phyloP scores from a whole-genome alignment of 2,797 vertebrate species.

The Diplodus puntazzo region DNA sequence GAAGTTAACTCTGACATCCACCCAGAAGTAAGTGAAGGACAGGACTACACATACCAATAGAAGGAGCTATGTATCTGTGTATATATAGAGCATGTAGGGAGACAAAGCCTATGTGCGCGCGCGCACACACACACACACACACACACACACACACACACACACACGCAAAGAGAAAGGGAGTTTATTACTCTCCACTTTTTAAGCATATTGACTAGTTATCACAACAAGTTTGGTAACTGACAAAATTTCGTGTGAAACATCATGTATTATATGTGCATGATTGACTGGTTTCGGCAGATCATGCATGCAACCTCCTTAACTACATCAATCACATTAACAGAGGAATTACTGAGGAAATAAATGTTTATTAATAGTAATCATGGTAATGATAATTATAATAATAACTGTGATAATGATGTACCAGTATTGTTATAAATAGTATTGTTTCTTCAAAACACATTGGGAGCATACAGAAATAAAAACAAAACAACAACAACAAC shows the following conservation, averaged over 20 bases:
- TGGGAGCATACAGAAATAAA: slow-evolving; percentile 90
- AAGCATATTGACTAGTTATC: neutral
- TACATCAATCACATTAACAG: slow-evolving; percentile 38
- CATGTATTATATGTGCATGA: neutral
- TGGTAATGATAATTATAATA: slow-evolving; percentile 84
- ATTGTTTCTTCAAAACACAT: slow-evolving; percentile 91
- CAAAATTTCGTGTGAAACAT: neutral
- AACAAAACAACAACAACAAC: slow-evolving; percentile 72
- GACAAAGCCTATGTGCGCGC: neutral
- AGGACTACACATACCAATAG: slow-evolving; percentile 17
- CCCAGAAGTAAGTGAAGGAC: neutral
- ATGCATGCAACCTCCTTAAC: neutral
- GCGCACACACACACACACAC: neutral
- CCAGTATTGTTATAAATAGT: slow-evolving; percentile 87
- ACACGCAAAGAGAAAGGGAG: too few species aligned
- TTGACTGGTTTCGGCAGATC: slow-evolving; percentile 13
- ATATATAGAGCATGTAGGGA: neutral
- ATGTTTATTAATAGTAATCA: slow-evolving; percentile 95
- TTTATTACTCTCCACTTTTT: neutral
- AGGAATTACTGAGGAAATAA: slow-evolving; percentile 91
- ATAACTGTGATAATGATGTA: slow-evolving; percentile 86
- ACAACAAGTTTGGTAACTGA: neutral
- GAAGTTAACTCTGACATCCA: neutral
- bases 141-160: neutral
- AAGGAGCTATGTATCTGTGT: slow-evolving; percentile 43